Evolutionary conservation across 2,797 vertebrate genomes (phyloP).

Genomic region (Poecilia picta): DNA sequence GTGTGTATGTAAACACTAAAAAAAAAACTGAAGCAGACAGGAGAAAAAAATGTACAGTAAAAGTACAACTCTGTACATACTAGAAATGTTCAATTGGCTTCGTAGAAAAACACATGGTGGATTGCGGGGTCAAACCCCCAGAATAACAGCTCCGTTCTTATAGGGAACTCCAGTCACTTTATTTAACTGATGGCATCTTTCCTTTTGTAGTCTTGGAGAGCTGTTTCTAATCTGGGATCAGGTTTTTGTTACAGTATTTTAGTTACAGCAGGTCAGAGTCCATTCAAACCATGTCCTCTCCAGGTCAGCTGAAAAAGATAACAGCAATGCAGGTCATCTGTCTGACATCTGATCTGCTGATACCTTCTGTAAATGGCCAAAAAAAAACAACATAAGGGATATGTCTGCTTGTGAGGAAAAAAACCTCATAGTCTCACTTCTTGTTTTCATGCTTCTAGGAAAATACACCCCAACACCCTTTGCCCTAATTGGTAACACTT

Average conservation of each 20-base stretch:
- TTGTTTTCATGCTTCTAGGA: conserved; percentile 16
- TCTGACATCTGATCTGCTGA: background rate
- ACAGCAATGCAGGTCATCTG: conserved; percentile 12
- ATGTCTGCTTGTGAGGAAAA: conserved; percentile 1
- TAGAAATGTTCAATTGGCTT: conserved; percentile 32
- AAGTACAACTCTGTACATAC: conserved; percentile 14
- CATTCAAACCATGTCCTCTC: background rate
- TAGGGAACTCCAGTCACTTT: conserved; percentile 29
- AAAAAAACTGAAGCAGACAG: conserved; percentile 42
- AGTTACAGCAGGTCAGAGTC: conserved; percentile 21
- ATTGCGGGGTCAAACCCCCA: conserved; percentile 45
- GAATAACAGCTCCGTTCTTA: conserved; percentile 36
- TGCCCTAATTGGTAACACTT: conserved; percentile 37
- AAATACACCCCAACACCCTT: conserved; percentile 8
- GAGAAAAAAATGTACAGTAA: conserved; percentile 53
- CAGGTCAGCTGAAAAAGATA: conserved; percentile 20
- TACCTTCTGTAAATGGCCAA: background rate
- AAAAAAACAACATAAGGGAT: background rate
- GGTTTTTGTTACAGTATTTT: conserved; percentile 27
- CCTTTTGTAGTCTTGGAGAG: conserved; percentile 26
- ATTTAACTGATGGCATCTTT: conserved; percentile 50
- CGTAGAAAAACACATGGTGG: conserved; percentile 29
- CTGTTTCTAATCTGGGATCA: conserved; percentile 34
- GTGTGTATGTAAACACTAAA: conserved; percentile 12
- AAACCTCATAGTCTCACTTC: background rate